Conservation (phyloP, 2,888 invertebrate genomes). For the Calameuta pallipes region DNA sequence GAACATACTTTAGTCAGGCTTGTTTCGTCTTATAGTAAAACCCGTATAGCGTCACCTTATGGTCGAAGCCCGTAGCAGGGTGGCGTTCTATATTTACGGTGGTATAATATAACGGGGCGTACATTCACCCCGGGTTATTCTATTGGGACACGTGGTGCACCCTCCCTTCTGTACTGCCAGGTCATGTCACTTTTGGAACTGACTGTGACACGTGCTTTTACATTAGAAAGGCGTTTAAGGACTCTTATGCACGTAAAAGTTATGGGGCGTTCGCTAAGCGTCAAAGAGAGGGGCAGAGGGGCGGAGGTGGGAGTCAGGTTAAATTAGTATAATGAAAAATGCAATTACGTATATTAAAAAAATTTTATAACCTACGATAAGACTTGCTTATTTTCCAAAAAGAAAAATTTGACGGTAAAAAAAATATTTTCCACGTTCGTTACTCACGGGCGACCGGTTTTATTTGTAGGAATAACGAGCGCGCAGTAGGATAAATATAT, state of each 20-base stretch:
- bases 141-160: constrained; percentile 24
- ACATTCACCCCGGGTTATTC: constrained; percentile 22
- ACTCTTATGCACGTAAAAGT: neutral
- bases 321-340: neutral
- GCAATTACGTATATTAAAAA: neutral
- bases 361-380: neutral
- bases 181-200: constrained; percentile 10
- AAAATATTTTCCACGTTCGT: neutral
- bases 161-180: constrained; percentile 20
- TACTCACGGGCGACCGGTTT: neutral
- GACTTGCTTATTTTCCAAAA: too few relatives aligned
- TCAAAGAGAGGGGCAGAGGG: too few relatives aligned
- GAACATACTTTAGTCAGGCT: constrained; percentile 4
- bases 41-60: constrained; percentile 25
- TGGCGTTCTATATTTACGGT: constrained; percentile 45
- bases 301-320: neutral
- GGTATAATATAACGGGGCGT: constrained; percentile 20
- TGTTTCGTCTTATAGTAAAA: constrained; percentile 13
- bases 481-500: neutral
- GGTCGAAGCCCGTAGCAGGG: constrained; percentile 30
- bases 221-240: neutral
- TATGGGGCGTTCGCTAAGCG: neutral
- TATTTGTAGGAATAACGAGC: neutral
- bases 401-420: too few relatives aligned
- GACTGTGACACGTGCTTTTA: neutral